Evolutionary conservation across 2,888 invertebrate genomes (phyloP), one percentile per base, ranked within the genome.

Genomic region (Galeruca laticollis): DNA sequence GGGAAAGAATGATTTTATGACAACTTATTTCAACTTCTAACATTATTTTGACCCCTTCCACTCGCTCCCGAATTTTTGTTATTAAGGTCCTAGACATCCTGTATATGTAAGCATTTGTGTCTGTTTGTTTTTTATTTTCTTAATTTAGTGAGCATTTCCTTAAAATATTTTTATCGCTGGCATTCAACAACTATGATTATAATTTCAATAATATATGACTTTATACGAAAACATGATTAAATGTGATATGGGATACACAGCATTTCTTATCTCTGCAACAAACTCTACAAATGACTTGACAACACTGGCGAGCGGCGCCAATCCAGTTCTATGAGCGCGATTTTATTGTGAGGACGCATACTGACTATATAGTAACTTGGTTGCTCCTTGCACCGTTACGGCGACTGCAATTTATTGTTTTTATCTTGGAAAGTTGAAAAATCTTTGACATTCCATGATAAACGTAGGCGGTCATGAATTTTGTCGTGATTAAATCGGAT

Each of bases 271-370:
- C 52, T 51, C 26, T 35, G 9, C 8, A n/a, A 26, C 52, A 52
- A 52, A 52, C 52, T 11, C 0, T 56, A 10, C n/a, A 18, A 35
- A n/a, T 11, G 51, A 61, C 18, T 8, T 54, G 69, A 63, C 72
- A 72, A 65, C 72, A 4, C n/a, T 20, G 72, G 69, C 77, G 76
- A 73, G 76, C 81, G 82, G 78, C 81, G 80, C 79, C 80, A 77
- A 76, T 80, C 79, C 80, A 81, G 80, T 81, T 78, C 76, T 75
- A 76, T 75, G 73, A 75, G 69, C 77, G 78, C 79, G 74, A 76
- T 74, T 74, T 77, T 74, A 72, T 76, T 60, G 78, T 71, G 73
- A 76, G 77, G 78, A 75, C 74, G 77, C 75, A 71, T 60, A 62
- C 66, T 51, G 67, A 68, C 66, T 60, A 62, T 57, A 60, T 60